Evolutionary conservation across 2,888 invertebrate genomes (phyloP), one percentile per base, ranked within the genome.

Genomic region (Temnothorax ravouxi): DNA sequence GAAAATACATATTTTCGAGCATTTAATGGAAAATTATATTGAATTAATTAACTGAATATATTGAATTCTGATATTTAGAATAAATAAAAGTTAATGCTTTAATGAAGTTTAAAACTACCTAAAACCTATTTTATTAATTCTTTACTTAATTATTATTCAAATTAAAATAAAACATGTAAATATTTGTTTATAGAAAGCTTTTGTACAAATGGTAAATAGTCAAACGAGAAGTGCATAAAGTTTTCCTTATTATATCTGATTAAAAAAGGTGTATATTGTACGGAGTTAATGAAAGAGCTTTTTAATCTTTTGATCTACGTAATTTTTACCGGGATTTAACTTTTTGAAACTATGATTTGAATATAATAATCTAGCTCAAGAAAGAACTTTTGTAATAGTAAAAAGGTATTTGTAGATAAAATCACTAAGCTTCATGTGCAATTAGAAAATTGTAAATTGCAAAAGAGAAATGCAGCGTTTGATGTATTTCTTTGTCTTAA

Each of bases 401-500:
- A n/a, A 56, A 38, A 41, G 9, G 13, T 67, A 8, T 67, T 44
- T 54, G 25, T 29, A 47, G 3, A 34, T 54, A 54, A 54, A 29
- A 41, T 41, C n/a, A 18, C 18, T 18, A 21, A 54, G 21, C 21
- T 11, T 25, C 3, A 5, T n/a, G 25, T 25, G 47, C 74, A n/a
- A 44, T 59, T 59, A 59, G 29, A 66, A 54, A 77, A 69, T 54
- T 44, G 13, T 52, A n/a, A 77, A 21, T 67, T 69, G 18, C 18
- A n/a, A 41, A 44, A 64, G 41, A 29, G 18, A 67, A 21, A 18
- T 41, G 4, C n/a, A 4, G 13, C 25, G 15, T 67, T 50, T 25
- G 34, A 41, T 50, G 50, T 38, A 67, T 76, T 18, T 66, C 15
- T 64, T 18, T 18, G 52, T 66, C 18, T 52, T 52, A 67, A 29